phyloP scores from a whole-genome alignment of 35 echinoderm and acorn worm genomes.

The Patiria miniata region DNA sequence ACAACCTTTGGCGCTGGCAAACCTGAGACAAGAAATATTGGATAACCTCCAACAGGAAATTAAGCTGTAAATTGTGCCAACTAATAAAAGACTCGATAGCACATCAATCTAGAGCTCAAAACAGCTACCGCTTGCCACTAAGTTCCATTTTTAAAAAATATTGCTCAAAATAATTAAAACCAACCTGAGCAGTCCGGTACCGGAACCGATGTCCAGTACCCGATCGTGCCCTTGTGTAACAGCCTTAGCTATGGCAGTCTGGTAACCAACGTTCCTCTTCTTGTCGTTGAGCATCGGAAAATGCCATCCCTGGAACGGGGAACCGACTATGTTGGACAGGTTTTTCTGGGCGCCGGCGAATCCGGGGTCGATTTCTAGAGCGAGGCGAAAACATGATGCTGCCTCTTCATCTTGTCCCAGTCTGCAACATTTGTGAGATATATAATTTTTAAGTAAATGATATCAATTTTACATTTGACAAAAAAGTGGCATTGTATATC shows the following conservation, averaged over 20 bases:
- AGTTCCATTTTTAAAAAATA: too few relatives aligned
- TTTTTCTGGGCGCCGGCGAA: constrained; percentile 34
- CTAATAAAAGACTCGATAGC: too few relatives aligned
- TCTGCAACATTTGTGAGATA: neutral
- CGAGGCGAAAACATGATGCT: constrained; percentile 27
- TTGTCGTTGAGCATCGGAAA: constrained; percentile 65
- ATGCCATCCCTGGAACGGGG: constrained; percentile 55
- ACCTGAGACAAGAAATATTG: too few relatives aligned
- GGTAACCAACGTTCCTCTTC: constrained; percentile 39
- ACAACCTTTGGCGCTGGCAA: too few relatives aligned
- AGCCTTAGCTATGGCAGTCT: constrained; percentile 35
- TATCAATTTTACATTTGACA: neutral
- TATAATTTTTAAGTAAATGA: neutral
- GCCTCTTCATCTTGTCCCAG: constrained; percentile 58
- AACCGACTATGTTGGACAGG: constrained; percentile 36
- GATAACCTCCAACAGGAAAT: too few relatives aligned
- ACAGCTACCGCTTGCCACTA: too few relatives aligned
- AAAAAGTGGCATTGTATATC: neutral
- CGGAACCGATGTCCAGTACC: constrained; percentile 61
- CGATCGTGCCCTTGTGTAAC: constrained; percentile 26
- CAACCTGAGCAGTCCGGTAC: constrained; percentile 55
- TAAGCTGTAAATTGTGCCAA: too few relatives aligned
- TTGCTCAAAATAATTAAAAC: too few relatives aligned
- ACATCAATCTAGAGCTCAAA: too few relatives aligned
- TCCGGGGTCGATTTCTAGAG: constrained; percentile 36